These are phyloP conservation scores for Gymnobelideus leadbeateri DNA, from an alignment of 2,113 vertebrate genomes.

Conservation along the genomic window DNA sequence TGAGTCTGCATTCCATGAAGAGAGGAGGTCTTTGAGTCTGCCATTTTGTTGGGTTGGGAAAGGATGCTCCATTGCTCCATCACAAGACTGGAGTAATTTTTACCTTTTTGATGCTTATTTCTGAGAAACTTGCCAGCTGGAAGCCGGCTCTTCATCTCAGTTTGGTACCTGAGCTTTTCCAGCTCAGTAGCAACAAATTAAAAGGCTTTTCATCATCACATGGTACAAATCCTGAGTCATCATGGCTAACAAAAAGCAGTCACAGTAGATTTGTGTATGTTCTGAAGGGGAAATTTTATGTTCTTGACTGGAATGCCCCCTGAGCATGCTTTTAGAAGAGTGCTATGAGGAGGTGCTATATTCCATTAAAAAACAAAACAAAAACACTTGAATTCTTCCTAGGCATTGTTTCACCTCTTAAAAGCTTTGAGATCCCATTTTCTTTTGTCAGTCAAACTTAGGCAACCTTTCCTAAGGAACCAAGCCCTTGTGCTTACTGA, in stretches of 20 bases:
- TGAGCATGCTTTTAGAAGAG: background rate
- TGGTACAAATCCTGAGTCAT: background rate
- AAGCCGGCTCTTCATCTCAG: background rate
- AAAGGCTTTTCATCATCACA: background rate
- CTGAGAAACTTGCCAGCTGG: background rate
- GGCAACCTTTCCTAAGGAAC: background rate
- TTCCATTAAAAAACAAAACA: no score
- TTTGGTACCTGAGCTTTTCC: background rate
- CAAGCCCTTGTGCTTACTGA: background rate
- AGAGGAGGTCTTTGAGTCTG: background rate
- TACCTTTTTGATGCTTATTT: background rate
- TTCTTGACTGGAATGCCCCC: background rate
- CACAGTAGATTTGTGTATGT: background rate
- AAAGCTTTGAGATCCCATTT: background rate
- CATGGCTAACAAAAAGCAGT: background rate
- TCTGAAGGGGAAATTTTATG: background rate
- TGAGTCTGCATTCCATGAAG: background rate
- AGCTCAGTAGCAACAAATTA: background rate
- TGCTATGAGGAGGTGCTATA: background rate
- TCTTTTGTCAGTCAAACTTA: background rate
- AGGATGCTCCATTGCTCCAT: background rate
- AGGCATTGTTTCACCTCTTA: background rate
- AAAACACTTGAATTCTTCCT: background rate
- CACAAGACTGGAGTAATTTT: background rate
- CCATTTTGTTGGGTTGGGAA: background rate